Conservation (phyloP, 2,113 vertebrate species). For the Charadrius vociferus region DNA sequence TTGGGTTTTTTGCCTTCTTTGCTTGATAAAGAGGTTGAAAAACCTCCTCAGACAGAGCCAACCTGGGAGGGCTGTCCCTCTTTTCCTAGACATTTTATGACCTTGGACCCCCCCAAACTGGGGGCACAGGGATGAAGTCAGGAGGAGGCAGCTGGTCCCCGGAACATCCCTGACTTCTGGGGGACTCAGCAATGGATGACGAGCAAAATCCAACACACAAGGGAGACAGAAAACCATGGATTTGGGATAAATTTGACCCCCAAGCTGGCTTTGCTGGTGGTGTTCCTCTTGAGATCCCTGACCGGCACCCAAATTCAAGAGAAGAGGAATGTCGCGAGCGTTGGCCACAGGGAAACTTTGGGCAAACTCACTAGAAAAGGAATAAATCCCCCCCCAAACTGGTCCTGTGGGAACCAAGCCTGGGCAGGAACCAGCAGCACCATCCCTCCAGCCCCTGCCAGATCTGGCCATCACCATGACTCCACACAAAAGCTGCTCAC, state of each 20-base stretch:
- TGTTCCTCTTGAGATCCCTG: neutral
- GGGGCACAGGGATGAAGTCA: neutral
- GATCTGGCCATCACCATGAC: neutral
- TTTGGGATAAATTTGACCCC: neutral
- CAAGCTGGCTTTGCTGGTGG: neutral
- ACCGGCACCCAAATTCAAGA: accelerated
- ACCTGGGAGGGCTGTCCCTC: accelerated
- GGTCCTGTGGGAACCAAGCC: neutral
- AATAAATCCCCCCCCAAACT: neutral
- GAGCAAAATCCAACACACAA: accelerated
- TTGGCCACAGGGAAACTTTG: neutral
- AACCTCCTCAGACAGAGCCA: neutral
- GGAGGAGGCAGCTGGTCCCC: neutral
- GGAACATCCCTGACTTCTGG: neutral
- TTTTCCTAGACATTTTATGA: accelerated
- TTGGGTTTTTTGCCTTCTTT: neutral
- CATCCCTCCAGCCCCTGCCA: neutral
- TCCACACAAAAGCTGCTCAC: accelerated
- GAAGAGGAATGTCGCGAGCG: accelerated
- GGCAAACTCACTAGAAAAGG: neutral
- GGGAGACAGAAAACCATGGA: accelerated
- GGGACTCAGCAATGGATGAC: accelerated
- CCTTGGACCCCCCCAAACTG: accelerated
- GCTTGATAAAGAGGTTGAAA: neutral
- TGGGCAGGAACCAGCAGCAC: neutral